Evolutionary conservation across 2,888 invertebrate species (phyloP), one percentile per base, ranked within the genome.

Genomic region (Eudasyphora cyanicolor): DNA sequence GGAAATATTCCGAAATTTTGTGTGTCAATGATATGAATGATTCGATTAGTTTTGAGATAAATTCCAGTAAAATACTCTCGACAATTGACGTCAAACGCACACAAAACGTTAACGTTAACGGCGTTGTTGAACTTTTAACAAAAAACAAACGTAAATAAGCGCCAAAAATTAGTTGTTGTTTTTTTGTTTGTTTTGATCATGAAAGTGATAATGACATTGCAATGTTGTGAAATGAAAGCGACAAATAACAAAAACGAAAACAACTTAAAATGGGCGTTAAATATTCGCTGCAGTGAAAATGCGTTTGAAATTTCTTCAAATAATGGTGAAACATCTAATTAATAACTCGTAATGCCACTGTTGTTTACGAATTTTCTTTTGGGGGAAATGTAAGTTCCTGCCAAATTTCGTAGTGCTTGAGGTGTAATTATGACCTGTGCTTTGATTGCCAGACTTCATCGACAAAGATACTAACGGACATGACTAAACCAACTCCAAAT

Each of bases 121-220:
- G 57, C 57, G 57, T 57, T 57, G 10, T 27, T n/a, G n/a, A n/a
- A 57, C 21, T 27, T 27, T 19, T 10, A 24, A 45, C 21, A 0
- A 57, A 76, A 60, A 21, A 5, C 70, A 64, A 76, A 67, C 62
- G 74, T 69, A 51, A 82, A 70, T 71, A 67, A 79, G 54, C 51
- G 21, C 38, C 29, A 21, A 42, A 82, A 76, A 82, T n/a, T 73
- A 54, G 76, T 21, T 49, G n/a, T n/a, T n/a, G n/a, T n/a, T n/a
- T n/a, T n/a, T n/a, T n/a, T n/a, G n/a, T n/a, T n/a, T n/a, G n/a
- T 83, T 77, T 74, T 67, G 75, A 71, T 83, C 77, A 74, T 83
- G 77, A 76, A 42, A 71, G 69, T 79, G 69, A 78, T 60, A 71
- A 51, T 78, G 70, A 64, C 69, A 82, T 8, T 64, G 67, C 67